Evolutionary conservation across 2,113 vertebrate species (phyloP), one percentile per base, ranked within the genome.

Genomic region (Gobio gobio): DNA sequence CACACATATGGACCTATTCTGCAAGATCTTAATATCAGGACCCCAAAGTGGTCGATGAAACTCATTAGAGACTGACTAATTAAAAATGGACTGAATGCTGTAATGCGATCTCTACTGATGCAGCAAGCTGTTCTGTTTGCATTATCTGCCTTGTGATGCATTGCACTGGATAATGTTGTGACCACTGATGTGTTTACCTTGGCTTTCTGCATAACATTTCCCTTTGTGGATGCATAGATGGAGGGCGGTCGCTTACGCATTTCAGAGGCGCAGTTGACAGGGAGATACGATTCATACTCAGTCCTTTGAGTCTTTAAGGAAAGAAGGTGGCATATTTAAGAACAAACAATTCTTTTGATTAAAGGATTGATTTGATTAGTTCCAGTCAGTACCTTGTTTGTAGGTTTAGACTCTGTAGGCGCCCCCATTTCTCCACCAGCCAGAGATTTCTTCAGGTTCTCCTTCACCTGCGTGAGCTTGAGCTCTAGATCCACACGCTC

Each of bases 141-240:
- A 47, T n/a, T 26, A 58, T 59, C 70, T 43, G 8, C 5, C 5
- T 61, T 24, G 56, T 83, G 45, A 64, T 70, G 10, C 61, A 45
- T 43, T 76, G 77, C 3, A 14, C 4, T 83, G 13, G 59, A 66
- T 40, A 73, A 76, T 18, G 5, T 14, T 74, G 49, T 49, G 75
- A 54, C 51, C 7, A 16, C 45, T 43, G 51, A 22, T 36, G 18
- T 5, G 29, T 66, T 86, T 93, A 99, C 98, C 97, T 98, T 99
- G 83, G 98, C 96, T 90, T 98, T 99, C 91, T 96, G 95, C 91
- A 99, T 95, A 92, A 99, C 98, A 0, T 95, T 97, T 54, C 98
- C 97, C 83, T 95, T 94, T 82, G 92, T 94, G 85, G 96, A 94
- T 18, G 95, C 94, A 54, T 95, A 93, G 24, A 98, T 95, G 87